Base-by-base conservation (phyloP, 2,888 invertebrate species). In the Parasteatoda lunata region DNA sequence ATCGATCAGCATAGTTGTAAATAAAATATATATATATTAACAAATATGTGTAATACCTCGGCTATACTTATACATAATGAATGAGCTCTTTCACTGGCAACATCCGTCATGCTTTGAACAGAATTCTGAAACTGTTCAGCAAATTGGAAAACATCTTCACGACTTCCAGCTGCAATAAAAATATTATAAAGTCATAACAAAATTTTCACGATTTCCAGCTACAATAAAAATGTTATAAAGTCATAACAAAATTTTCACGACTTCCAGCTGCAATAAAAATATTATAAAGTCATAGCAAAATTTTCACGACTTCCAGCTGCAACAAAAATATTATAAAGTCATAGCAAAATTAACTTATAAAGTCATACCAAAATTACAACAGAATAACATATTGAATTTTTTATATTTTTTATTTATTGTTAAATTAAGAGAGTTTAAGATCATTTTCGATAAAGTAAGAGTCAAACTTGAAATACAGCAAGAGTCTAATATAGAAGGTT, bases 61-160 rank as follows among this genome's bases (percentile, higher is more conserved):
- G 65, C n/a, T 30, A 51, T 65, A 45, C 77, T 75, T 52, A 76
- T 78, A 9, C 71, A 76, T 54, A 80, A 77, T n/a, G 80, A 66
- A 13, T 76, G 80, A 52, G 70, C 54, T 45, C 76, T 64, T n/a
- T 76, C 80, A 7, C 66, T n/a, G 9, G 85, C 65, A 54, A 85
- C 84, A 76, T 89, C 84, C 77, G 69, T 88, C 89, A 88, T 89
- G 68, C 84, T 88, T 69, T 88, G 89, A 9, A 81, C 84, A 59
- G 89, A 78, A 65, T 81, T 75, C 49, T 81, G 79, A 45, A 83
- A 64, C 49, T 88, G 84, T 52, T 83, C 85, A 54, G 80, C 81
- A 69, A 84, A 78, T 72, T 78, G 75, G 45, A 71, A 81, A 4
- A 84, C 84, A 77, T 84, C 84, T 73, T 88, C 88, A 47, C 82